Evolutionary conservation across 2,888 invertebrate genomes (phyloP).

Genomic region (Acleris sparsana): DNA sequence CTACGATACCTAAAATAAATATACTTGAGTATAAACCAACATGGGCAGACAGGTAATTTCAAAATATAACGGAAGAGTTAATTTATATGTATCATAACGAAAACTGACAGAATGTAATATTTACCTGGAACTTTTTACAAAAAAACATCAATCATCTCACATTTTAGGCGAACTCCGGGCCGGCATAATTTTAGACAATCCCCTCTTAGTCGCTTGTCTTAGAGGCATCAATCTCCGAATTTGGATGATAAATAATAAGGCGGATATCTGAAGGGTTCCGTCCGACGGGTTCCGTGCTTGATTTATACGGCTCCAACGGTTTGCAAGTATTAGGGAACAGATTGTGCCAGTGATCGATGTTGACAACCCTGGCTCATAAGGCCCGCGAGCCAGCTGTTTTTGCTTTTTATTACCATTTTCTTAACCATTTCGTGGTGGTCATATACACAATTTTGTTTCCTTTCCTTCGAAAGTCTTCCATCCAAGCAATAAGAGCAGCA

Average conservation of each 20-base stretch:
- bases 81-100: neutral
- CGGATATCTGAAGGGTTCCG: constrained; percentile 40
- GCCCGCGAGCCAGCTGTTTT: constrained; percentile 33
- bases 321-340: constrained; percentile 43
- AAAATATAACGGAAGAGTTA: no score
- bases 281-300: constrained; percentile 35
- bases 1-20: no score
- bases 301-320: constrained; percentile 43
- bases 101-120: neutral
- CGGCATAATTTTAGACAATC: constrained; percentile 26
- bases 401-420: constrained; percentile 8
- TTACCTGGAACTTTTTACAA: neutral
- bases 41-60: no score
- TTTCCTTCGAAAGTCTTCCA: no score
- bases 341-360: constrained; percentile 49
- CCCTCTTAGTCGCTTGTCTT: constrained; percentile 27
- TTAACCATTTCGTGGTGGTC: neutral
- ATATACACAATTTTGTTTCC: no score
- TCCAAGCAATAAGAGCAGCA: no score
- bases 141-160: constrained; percentile 13
- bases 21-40: no score
- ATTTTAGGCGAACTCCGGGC: constrained; percentile 5
- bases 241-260: constrained; percentile 46
- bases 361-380: constrained; percentile 42
- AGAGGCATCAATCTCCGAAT: constrained; percentile 46